Evolutionary conservation across 2,888 invertebrate genomes (phyloP).

Genomic region (Helleia helle): DNA sequence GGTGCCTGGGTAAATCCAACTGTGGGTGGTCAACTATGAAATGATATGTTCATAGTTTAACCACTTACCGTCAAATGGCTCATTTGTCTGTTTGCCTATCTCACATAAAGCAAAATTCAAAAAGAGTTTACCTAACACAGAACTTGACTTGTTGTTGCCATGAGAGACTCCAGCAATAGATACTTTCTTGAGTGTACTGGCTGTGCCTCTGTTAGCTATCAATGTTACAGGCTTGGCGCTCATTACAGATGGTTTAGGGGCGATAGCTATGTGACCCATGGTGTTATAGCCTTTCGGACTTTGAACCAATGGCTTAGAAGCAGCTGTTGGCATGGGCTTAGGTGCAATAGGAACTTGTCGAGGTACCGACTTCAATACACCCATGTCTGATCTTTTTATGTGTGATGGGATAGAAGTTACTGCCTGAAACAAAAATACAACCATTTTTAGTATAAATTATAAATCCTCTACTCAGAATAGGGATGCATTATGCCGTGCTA

Average conservation of each 20-base stretch:
- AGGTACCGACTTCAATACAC: conserved; percentile 28
- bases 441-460: too few species aligned
- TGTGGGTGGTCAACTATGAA: too few species aligned
- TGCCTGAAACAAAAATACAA: conserved; percentile 28
- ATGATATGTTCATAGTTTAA: too few species aligned
- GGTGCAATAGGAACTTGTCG: conserved; percentile 69
- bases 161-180: conserved; percentile 34
- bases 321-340: conserved; percentile 44
- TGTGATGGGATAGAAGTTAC: conserved; percentile 21
- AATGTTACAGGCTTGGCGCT: conserved; percentile 26
- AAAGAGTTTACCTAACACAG: conserved; percentile 39
- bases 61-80: too few species aligned
- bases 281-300: background rate
- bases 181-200: conserved; percentile 35
- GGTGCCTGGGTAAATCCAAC: too few species aligned
- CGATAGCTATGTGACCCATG: conserved; percentile 35
- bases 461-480: too few species aligned
- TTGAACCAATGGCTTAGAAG: conserved; percentile 23
- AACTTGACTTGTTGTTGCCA: conserved; percentile 32
- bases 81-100: background rate
- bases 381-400: conserved; percentile 28
- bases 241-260: conserved; percentile 37
- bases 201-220: conserved; percentile 27
- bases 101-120: background rate
- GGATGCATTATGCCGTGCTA: too few species aligned